Percentiles rank a stretch among this genome's conserved stretches.
Conservation (phyloP, 2,888 invertebrate genomes). For the Herminia tarsipennalis region DNA sequence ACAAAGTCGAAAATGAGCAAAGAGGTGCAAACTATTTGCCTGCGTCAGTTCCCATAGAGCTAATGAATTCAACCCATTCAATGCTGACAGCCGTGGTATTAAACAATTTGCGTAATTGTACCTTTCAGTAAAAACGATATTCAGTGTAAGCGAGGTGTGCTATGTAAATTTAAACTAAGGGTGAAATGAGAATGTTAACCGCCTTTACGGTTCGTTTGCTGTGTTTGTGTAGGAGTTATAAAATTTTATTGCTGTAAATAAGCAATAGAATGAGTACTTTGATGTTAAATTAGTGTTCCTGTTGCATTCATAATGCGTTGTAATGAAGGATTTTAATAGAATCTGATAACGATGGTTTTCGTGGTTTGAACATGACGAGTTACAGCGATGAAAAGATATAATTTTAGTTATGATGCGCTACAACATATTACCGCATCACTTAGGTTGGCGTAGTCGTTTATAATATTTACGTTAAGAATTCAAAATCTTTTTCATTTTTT, state of each 20-base stretch:
- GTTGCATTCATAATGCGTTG: constrained; percentile 34
- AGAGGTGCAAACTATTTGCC: constrained; percentile 10
- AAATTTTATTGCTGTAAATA: constrained; percentile 55
- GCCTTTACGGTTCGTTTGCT: constrained; percentile 42
- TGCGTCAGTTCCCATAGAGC: constrained; percentile 28
- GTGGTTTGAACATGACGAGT: too few species aligned
- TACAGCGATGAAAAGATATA: too few species aligned
- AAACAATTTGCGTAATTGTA: constrained; percentile 73
- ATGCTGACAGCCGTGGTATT: constrained; percentile 60
- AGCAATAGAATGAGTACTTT: constrained; percentile 46
- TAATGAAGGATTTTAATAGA: constrained; percentile 34
- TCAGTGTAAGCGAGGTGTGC: constrained; percentile 50
- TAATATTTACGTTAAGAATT: too few species aligned
- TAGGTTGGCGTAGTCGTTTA: too few species aligned
- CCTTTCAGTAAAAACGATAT: constrained; percentile 58
- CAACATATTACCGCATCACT: too few species aligned
- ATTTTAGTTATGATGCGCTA: too few species aligned
- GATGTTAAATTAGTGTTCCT: constrained; percentile 32
- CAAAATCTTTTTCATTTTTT: too few species aligned
- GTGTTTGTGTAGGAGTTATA: constrained; percentile 44
- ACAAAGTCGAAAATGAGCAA: constrained; percentile 21
- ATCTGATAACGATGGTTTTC: constrained; percentile 12
- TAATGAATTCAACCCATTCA: constrained; percentile 44
- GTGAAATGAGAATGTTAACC: constrained; percentile 46
- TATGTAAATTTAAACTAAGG: constrained; percentile 67